These are phyloP conservation scores for Mirounga angustirostris DNA, from an alignment of 2,113 vertebrate species.

Conservation along the genomic window DNA sequence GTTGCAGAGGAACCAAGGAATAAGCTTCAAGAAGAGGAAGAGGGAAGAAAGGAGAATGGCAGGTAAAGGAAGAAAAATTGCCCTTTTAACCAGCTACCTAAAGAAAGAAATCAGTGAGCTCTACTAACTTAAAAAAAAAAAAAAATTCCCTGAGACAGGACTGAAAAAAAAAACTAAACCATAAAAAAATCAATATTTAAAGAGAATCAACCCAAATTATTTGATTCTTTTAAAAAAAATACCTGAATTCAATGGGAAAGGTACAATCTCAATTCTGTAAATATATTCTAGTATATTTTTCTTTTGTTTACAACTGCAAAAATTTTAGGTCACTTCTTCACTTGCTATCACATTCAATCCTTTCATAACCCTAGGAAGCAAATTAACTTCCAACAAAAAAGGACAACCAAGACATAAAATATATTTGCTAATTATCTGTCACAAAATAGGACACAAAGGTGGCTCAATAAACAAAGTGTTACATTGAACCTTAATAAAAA, in stretches of 20 bases:
- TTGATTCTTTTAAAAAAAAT: not conserved
- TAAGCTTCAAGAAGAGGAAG: not conserved
- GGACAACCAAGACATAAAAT: constrained; percentile 15
- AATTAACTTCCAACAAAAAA: constrained; percentile 15
- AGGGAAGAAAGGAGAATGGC: constrained; percentile 1
- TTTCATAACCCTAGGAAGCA: constrained; percentile 53
- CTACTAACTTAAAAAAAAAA: not conserved
- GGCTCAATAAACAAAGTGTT: not conserved
- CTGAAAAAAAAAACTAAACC: constrained; percentile 40
- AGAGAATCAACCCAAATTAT: not conserved
- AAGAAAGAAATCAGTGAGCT: not conserved
- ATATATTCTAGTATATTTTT: not conserved
- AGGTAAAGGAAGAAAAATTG: constrained; percentile 39
- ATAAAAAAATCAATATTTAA: not conserved
- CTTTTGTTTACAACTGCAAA: constrained; percentile 9
- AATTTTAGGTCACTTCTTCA: not conserved
- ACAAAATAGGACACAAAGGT: not conserved
- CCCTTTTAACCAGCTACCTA: not conserved
- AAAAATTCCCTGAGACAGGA: not conserved
- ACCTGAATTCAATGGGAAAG: not conserved
- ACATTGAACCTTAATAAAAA: not conserved
- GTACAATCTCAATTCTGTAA: not conserved
- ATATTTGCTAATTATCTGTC: constrained; percentile 5
- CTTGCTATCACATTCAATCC: not conserved
- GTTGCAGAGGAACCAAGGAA: not conserved